phyloP scores from a whole-genome alignment of 2,888 invertebrate genomes.

The Lochmaea crataegi region DNA sequence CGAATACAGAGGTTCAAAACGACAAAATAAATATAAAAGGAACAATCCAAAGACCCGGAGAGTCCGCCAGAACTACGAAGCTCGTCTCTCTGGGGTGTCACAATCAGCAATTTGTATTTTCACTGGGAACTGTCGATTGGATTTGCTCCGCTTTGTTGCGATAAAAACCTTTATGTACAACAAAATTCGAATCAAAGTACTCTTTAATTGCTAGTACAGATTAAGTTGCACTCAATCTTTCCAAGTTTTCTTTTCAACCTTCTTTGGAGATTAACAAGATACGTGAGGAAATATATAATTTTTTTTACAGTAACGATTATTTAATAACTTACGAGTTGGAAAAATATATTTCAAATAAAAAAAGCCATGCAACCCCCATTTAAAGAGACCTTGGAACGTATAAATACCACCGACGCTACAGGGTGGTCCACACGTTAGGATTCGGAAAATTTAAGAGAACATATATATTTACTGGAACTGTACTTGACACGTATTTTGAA shows the following conservation, averaged over 20 bases:
- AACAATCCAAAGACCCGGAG: constrained; percentile 42
- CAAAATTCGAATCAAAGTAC: constrained; percentile 48
- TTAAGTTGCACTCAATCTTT: constrained; percentile 39
- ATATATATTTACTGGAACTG: too few species aligned
- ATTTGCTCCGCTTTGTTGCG: constrained; percentile 50
- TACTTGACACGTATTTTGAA: too few species aligned
- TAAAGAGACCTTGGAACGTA: too few species aligned
- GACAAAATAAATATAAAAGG: constrained; percentile 53
- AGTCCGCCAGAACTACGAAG: constrained; percentile 22
- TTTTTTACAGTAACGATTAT: too few species aligned
- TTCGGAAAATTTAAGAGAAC: too few species aligned
- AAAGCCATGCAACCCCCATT: too few species aligned
- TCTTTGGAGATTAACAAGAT: background rate
- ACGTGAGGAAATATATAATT: too few species aligned
- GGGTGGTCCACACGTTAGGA: too few species aligned
- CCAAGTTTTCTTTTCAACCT: constrained; percentile 7
- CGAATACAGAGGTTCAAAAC: constrained; percentile 47
- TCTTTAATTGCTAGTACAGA: constrained; percentile 48
- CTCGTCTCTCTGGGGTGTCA: constrained; percentile 57
- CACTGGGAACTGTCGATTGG: constrained; percentile 50
- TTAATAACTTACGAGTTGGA: too few species aligned
- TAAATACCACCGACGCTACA: too few species aligned
- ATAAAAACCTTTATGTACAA: constrained; percentile 50
- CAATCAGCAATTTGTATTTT: constrained; percentile 59
- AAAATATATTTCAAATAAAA: too few species aligned